Conservation (phyloP, 2,797 vertebrate species). For the Paguma larvata region DNA sequence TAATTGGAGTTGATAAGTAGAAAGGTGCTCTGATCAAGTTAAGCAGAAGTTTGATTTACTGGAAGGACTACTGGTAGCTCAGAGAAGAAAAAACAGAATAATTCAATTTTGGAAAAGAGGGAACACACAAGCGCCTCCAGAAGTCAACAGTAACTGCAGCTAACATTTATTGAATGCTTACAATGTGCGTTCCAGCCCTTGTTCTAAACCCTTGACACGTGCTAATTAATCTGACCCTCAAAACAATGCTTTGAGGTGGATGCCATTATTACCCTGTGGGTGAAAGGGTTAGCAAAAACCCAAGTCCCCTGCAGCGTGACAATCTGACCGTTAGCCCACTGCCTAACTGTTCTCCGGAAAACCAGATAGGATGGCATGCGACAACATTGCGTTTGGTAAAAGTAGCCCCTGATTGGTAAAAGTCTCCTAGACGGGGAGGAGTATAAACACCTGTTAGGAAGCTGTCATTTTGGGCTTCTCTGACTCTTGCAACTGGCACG, state of each 20-base stretch:
- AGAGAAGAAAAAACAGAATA: constrained; percentile 42
- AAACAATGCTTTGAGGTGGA: not conserved
- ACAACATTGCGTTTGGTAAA: not conserved
- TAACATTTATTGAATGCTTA: not conserved
- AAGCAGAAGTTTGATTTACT: not conserved
- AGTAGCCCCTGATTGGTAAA: not conserved
- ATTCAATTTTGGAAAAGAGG: not conserved
- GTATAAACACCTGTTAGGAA: not conserved
- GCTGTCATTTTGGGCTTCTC: not conserved
- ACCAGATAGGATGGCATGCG: not conserved
- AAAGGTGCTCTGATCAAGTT: not conserved
- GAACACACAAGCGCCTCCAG: not conserved
- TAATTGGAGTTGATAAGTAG: not conserved
- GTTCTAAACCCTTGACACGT: not conserved
- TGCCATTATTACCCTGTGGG: not conserved
- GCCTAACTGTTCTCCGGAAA: constrained; percentile 29
- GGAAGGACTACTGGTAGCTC: constrained; percentile 22
- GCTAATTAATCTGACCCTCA: not conserved
- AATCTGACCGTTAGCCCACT: not conserved
- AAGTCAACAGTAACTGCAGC: not conserved
- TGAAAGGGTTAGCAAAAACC: not conserved
- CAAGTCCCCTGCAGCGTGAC: not conserved
- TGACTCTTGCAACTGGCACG: not conserved
- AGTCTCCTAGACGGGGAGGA: not conserved
- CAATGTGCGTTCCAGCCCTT: not conserved